A percentile compares a stretch with the other conserved stretches of the same genome.
Conservation (phyloP, 2,888 invertebrate species). For the Sinodicranocentrus sp. region DNA sequence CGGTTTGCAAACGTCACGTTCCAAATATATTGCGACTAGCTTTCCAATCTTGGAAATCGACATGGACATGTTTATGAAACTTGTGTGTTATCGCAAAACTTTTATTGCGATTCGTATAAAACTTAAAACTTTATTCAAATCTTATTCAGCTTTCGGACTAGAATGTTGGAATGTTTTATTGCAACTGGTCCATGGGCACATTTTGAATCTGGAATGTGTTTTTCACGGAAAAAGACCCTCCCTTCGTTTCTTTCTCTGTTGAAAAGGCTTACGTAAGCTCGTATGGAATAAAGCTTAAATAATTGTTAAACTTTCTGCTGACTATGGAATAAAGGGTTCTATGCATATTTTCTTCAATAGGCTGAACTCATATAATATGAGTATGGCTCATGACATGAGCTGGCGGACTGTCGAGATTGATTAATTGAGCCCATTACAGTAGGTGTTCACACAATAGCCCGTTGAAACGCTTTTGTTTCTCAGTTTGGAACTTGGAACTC, state of each 20-base stretch:
- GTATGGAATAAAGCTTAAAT: neutral
- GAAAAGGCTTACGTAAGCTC: conserved; percentile 4
- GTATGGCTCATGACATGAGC: neutral
- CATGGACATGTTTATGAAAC: conserved; percentile 46
- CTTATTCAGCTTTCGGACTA: neutral
- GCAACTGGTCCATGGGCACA: neutral
- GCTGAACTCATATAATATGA: neutral
- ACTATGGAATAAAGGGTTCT: neutral
- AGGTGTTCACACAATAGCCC: conserved; percentile 22
- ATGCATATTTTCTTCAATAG: neutral
- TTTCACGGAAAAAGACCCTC: neutral
- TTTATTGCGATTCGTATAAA: conserved; percentile 9
- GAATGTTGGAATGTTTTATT: neutral
- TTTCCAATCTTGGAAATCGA: conserved; percentile 18
- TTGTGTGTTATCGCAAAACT: conserved; percentile 5
- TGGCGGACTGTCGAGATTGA: conserved; percentile 37
- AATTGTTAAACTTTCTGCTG: conserved; percentile 12
- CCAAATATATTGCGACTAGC: conserved; percentile 1
- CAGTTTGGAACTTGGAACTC: no score
- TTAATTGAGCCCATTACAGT: conserved; percentile 64
- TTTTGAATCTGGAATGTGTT: neutral
- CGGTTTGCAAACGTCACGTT: neutral
- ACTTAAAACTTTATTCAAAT: neutral
- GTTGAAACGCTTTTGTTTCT: neutral
- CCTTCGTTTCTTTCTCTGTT: no score